These are phyloP conservation scores for Trichonephila clavipes DNA, from an alignment of 1,140 invertebrate species.

Conservation along the genomic window DNA sequence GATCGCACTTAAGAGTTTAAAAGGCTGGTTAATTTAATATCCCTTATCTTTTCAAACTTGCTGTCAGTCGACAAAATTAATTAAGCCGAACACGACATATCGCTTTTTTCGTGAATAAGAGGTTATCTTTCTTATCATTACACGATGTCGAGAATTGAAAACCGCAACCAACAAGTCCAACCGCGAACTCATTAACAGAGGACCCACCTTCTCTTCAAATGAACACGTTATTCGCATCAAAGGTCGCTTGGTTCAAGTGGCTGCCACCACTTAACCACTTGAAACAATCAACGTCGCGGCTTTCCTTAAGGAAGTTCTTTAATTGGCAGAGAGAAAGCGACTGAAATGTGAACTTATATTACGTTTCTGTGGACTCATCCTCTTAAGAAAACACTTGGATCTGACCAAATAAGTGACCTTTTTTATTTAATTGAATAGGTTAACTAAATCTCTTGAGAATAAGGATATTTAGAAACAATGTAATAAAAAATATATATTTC, in stretches of 20 bases:
- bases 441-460: no score
- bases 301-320: background rate
- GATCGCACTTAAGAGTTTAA: no score
- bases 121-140: background rate
- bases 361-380: background rate
- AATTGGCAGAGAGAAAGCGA: background rate
- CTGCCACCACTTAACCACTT: conserved; percentile 29
- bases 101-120: background rate
- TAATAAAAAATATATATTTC: no score
- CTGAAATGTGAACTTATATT: conserved; percentile 16
- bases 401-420: background rate
- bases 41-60: no score
- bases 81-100: no score
- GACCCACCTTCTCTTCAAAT: conserved; percentile 12
- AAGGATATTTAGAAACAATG: no score
- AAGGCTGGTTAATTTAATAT: no score
- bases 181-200: background rate
- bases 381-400: background rate
- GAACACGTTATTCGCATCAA: conserved; percentile 34
- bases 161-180: background rate
- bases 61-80: no score
- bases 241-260: conserved; percentile 6
- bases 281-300: conserved; percentile 6
- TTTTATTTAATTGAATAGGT: background rate
- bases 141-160: background rate